phyloP scores from a whole-genome alignment of 2,888 invertebrate species.

The Sphinx pinastri region DNA sequence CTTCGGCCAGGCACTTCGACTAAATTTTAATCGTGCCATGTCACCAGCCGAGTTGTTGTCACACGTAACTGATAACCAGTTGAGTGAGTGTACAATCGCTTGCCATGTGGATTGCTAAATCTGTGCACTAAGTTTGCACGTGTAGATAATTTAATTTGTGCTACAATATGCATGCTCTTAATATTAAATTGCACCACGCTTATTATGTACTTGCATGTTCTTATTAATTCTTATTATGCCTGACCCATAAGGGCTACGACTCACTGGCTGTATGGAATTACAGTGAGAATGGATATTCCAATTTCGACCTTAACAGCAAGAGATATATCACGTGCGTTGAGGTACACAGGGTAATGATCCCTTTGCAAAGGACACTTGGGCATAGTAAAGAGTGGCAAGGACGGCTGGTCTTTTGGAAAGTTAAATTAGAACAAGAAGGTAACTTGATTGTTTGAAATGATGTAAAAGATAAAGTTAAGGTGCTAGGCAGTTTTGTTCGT shows the following conservation, averaged over 20 bases:
- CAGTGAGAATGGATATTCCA: too few species aligned
- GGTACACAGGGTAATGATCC: too few species aligned
- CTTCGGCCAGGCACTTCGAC: slow-evolving; percentile 1
- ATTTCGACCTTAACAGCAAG: too few species aligned
- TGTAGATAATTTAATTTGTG: neutral
- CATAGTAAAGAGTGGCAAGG: too few species aligned
- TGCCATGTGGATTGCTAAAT: slow-evolving; percentile 25
- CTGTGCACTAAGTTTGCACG: slow-evolving; percentile 1
- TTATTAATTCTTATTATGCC: neutral
- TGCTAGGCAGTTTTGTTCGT: slow-evolving; percentile 2
- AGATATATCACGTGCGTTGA: too few species aligned
- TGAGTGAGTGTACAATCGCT: slow-evolving; percentile 27
- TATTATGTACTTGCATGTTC: neutral
- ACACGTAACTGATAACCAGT: slow-evolving; percentile 48
- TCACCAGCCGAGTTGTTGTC: slow-evolving; percentile 43
- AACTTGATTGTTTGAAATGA: too few species aligned
- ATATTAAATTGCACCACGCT: slow-evolving; percentile 5
- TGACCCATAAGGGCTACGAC: neutral
- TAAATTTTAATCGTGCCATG: slow-evolving; percentile 14
- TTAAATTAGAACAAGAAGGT: too few species aligned
- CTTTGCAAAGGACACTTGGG: too few species aligned
- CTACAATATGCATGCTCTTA: neutral
- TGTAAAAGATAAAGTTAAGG: neutral
- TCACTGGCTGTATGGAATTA: too few species aligned
- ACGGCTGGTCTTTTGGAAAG: too few species aligned